A percentile compares a stretch with the other conserved stretches of the same genome.
phyloP scores from a whole-genome alignment of 2,888 invertebrate species.

The Spisula solida region DNA sequence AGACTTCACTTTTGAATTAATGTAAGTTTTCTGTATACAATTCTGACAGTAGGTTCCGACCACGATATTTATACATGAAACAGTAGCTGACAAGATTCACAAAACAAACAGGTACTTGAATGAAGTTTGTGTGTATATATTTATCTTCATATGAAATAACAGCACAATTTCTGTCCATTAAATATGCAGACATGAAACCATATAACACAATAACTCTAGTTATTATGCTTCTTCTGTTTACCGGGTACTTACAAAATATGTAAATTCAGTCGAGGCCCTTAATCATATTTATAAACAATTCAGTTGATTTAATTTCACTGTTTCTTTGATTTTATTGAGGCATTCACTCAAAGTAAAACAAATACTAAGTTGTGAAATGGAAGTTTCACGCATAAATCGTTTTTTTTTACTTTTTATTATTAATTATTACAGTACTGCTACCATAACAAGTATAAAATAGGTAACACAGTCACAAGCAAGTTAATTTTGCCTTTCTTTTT shows the following conservation, averaged over 20 bases:
- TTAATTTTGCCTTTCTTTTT: no score
- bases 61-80: neutral
- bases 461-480: no score
- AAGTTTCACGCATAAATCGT: no score
- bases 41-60: neutral
- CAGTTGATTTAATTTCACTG: no score
- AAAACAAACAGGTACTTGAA: slow-evolving; percentile 23
- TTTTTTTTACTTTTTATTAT: no score
- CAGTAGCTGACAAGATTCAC: slow-evolving; percentile 9
- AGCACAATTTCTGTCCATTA: slow-evolving; percentile 17
- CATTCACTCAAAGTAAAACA: no score
- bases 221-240: neutral
- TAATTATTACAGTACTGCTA: no score
- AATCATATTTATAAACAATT: no score
- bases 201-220: neutral
- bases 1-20: neutral
- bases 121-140: neutral
- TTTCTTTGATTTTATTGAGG: no score
- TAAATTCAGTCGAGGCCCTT: neutral
- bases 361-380: no score
- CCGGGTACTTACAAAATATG: neutral
- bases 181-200: neutral
- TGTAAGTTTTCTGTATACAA: neutral
- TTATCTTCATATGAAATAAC: neutral
- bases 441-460: no score